Base-by-base conservation (phyloP, 2,113 vertebrate genomes). In the Rostratula benghalensis region DNA sequence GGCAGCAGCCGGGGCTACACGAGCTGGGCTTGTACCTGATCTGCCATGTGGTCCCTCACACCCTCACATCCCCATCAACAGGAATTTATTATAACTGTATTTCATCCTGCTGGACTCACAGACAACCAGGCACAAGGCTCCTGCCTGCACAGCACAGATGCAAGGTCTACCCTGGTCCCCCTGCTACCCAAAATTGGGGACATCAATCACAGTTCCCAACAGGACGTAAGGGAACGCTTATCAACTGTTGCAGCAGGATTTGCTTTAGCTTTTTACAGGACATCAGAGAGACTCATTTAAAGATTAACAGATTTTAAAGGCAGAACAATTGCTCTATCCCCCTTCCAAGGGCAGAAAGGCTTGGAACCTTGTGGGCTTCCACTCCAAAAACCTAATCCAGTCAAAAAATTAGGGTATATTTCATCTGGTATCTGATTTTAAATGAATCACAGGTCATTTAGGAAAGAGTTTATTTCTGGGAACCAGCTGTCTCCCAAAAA, bases 401-500 rank as follows among this genome's bases (percentile, higher is more conserved):
- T 76, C 35, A 41, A 91, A 95, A 91, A 79, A 37, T 0, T 7
- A 17, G 27, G 25, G 54, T 56, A 65, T 22, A 74, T 86, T 76
- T 83, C 30, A 64, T 48, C 41, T 83, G 23, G 35, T 46, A 71
- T n/a, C 21, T 70, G 24, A 85, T 35, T 70, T 77, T 67, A 92
- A 85, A 89, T 33, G 16, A 63, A 48, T 28, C 46, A 46, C 43
- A 88, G 24, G 31, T 30, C 59, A 77, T 41, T 83, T 45, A 3
- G 83, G 85, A 95, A 83, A 27, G 25, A 19, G 48, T 83, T 94
- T 96, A 96, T 95, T 90, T 96, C 76, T 86, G 79, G 79, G 43
- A 93, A 81, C 39, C 95, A 95, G 71, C 80, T 86, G 92, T 92
- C 90, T 96, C 79, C 2, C 4, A 93, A 15, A 97, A 95, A 85